phyloP scores from a whole-genome alignment of 2,113 vertebrate species.

The Ibidorhyncha struthersii region DNA sequence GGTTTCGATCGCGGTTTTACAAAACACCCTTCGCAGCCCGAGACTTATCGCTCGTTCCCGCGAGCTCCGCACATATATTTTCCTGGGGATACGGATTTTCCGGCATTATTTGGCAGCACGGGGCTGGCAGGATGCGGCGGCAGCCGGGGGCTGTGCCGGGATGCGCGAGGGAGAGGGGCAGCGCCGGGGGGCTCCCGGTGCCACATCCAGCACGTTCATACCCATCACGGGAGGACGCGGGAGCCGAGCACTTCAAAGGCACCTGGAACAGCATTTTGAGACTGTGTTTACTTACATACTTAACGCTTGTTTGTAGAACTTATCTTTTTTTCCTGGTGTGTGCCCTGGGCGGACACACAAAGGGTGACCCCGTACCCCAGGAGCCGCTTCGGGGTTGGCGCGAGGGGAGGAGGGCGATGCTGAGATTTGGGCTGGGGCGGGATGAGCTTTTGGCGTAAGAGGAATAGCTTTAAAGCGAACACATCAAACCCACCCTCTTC shows the following conservation, averaged over 20 bases:
- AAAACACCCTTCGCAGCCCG: neutral
- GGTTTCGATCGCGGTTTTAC: neutral
- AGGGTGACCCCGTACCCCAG: neutral
- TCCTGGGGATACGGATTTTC: neutral
- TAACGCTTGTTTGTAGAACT: fast-evolving
- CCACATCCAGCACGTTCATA: neutral
- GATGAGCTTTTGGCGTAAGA: neutral
- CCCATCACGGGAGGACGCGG: fast-evolving
- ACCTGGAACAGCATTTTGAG: neutral
- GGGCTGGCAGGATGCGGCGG: neutral
- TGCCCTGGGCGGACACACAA: neutral
- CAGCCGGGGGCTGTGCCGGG: neutral
- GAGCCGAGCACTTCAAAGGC: neutral
- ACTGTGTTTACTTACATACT: neutral
- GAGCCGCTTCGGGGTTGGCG: neutral
- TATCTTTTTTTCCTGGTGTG: neutral
- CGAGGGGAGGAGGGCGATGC: fast-evolving
- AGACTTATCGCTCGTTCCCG: fast-evolving
- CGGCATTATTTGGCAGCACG: fast-evolving
- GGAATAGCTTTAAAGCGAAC: fast-evolving
- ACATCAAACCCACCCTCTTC: fast-evolving
- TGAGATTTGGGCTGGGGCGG: fast-evolving
- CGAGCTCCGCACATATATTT: fast-evolving
- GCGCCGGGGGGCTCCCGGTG: fast-evolving
- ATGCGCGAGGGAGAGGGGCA: fast-evolving